Evolutionary conservation across 2,113 vertebrate genomes (phyloP), one percentile per base, ranked within the genome.

Genomic region (Boulengeromyrus knoepffleri): DNA sequence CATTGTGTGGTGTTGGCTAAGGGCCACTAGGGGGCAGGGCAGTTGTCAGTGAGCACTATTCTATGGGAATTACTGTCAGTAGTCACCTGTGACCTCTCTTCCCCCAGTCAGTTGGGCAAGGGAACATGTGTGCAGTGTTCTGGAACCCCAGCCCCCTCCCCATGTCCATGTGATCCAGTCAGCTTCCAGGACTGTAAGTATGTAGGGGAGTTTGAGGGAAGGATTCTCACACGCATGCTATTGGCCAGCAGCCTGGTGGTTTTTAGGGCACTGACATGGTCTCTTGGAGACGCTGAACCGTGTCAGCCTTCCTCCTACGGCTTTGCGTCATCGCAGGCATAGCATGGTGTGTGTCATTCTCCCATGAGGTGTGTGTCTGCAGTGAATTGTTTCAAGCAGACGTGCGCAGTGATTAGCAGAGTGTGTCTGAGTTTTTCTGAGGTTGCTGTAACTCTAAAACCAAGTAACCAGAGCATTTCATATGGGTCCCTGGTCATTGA

Each of bases 171-270:
- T 77, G 62, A 8, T 85, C 62, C 58, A 88, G 62, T 90, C 62
- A 42, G 31, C 85, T 58, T 27, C 39, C 46, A 74, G 62, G 74
- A 88, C 87, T 88, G 90, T 88, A 88, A 90, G 90, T 90, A 90
- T 88, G 47, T 39, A 47, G 49, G 21, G n/a, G 77, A 58, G 74
- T 21, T 36, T 46, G 42, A 47, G 56, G 56, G n/a, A n/a, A 53
- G 7, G 85, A 52, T 46, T 31, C 66, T 52, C 12, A 39, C 47
- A 52, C 42, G 42, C 70, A 88, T 83, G 47, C 12, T 83, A 3
- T 47, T 85, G 77, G 89, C 58, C 85, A 24, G 21, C 24, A 31
- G 56, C 36, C 85, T 56, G 85, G 31, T 87, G 50, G 84, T 86
- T 50, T 77, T 80, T 86, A 50, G 46, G 84, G 84, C n/a, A 7